Evolutionary conservation across 2,797 vertebrate genomes (phyloP).

Genomic region (Notoglanidium macrostoma): DNA sequence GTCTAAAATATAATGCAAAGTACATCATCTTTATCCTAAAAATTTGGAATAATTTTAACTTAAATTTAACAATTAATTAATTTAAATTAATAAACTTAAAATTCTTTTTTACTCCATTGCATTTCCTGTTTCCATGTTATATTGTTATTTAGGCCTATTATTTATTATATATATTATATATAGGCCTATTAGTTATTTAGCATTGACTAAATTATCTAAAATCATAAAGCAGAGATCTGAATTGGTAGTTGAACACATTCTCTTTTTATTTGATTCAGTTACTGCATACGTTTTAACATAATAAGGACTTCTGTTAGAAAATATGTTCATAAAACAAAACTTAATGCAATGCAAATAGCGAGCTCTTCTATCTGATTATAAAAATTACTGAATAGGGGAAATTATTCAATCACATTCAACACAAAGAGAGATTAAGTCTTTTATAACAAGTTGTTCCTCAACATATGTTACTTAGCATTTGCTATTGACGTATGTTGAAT

Average conservation of each 20-base stretch:
- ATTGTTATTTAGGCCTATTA: neutral
- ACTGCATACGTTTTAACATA: neutral
- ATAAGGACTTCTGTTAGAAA: neutral
- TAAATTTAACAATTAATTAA: no score
- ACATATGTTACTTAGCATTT: neutral
- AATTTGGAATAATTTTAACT: neutral
- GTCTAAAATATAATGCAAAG: neutral
- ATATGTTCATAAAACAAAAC: neutral
- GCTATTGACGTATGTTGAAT: neutral
- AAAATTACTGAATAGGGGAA: no score
- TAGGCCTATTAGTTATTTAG: no score
- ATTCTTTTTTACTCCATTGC: neutral
- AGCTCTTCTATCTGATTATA: neutral
- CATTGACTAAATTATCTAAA: neutral
- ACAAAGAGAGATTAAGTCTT: neutral
- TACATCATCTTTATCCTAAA: no score
- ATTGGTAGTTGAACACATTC: neutral
- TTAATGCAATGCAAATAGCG: neutral
- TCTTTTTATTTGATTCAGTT: neutral
- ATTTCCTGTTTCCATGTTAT: neutral
- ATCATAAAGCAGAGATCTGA: neutral
- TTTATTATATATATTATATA: no score
- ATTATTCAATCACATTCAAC: neutral
- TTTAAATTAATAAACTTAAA: no score
- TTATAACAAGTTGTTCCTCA: no score